Conservation (phyloP, 2,888 invertebrate genomes). For the Phyto melanocephala region DNA sequence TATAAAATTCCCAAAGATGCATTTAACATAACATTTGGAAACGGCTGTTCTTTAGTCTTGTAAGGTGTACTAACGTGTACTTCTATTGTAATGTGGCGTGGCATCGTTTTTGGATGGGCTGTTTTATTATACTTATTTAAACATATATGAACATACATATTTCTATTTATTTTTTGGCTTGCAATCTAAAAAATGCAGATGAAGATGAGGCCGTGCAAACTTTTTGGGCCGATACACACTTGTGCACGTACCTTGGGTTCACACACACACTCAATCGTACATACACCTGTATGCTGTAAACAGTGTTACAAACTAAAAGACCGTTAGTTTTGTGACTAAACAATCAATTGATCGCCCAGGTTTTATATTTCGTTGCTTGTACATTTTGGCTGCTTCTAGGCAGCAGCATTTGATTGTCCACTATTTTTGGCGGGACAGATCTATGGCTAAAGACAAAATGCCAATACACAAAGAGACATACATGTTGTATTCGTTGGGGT, state of each 20-base stretch:
- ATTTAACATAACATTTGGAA: too few relatives aligned
- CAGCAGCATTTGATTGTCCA: conserved; percentile 51
- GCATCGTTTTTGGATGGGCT: conserved; percentile 41
- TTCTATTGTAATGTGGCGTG: conserved; percentile 47
- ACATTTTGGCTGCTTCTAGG: conserved; percentile 12
- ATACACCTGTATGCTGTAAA: conserved; percentile 40
- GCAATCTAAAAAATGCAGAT: conserved; percentile 61
- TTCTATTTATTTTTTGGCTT: conserved; percentile 23
- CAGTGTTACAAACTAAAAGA: conserved; percentile 54
- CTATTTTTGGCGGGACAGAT: conserved; percentile 60
- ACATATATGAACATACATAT: background rate
- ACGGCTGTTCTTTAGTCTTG: too few relatives aligned
- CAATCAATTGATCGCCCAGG: conserved; percentile 64
- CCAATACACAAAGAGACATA: background rate
- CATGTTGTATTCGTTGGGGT: conserved; percentile 28
- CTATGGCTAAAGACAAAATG: conserved; percentile 54
- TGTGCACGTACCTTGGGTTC: conserved; percentile 11
- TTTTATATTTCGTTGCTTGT: conserved; percentile 47
- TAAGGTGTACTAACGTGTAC: too few relatives aligned
- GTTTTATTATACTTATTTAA: conserved; percentile 15
- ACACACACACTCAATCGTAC: conserved; percentile 15
- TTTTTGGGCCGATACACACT: conserved; percentile 21
- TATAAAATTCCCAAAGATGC: too few relatives aligned
- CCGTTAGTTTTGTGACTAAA: conserved; percentile 64
- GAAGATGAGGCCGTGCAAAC: conserved; percentile 59